Conservation (phyloP, 2,888 invertebrate species). For the Cactoblastis cactorum region DNA sequence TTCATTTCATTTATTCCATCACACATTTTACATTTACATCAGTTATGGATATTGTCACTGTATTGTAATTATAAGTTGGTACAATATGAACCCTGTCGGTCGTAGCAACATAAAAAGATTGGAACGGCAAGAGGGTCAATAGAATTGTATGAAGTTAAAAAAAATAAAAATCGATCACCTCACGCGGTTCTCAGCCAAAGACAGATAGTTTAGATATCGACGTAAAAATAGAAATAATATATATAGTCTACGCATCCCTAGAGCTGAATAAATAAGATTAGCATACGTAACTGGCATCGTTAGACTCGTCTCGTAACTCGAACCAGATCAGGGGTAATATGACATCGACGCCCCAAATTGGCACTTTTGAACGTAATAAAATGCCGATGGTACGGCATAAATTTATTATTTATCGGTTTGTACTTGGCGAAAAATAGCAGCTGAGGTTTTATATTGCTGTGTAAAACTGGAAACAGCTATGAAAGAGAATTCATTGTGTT, state of each 20-base stretch:
- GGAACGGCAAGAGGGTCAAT: too few species aligned
- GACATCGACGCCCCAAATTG: slow-evolving; percentile 46
- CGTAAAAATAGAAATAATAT: neutral
- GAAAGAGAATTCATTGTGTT: slow-evolving; percentile 3
- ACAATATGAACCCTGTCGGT: too few species aligned
- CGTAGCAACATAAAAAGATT: too few species aligned
- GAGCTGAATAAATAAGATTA: slow-evolving; percentile 14
- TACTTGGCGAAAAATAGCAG: slow-evolving; percentile 12
- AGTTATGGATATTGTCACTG: too few species aligned
- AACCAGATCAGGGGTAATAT: slow-evolving; percentile 36
- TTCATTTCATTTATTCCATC: too few species aligned
- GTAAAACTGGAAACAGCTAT: slow-evolving; percentile 6
- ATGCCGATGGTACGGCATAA: slow-evolving; percentile 30
- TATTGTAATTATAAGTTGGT: too few species aligned
- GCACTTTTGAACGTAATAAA: slow-evolving; percentile 46
- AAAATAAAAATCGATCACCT: too few species aligned
- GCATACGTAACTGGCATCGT: slow-evolving; percentile 22
- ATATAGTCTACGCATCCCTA: neutral
- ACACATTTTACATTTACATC: too few species aligned
- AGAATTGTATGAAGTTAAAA: too few species aligned
- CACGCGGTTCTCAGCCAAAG: too few species aligned
- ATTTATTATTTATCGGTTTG: slow-evolving; percentile 25
- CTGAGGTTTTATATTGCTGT: slow-evolving; percentile 13
- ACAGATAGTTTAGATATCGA: too few species aligned
- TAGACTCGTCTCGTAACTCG: slow-evolving; percentile 28